Evolutionary conservation across 2,888 invertebrate species (phyloP).

Genomic region (Nematopogon swammerdamellus): DNA sequence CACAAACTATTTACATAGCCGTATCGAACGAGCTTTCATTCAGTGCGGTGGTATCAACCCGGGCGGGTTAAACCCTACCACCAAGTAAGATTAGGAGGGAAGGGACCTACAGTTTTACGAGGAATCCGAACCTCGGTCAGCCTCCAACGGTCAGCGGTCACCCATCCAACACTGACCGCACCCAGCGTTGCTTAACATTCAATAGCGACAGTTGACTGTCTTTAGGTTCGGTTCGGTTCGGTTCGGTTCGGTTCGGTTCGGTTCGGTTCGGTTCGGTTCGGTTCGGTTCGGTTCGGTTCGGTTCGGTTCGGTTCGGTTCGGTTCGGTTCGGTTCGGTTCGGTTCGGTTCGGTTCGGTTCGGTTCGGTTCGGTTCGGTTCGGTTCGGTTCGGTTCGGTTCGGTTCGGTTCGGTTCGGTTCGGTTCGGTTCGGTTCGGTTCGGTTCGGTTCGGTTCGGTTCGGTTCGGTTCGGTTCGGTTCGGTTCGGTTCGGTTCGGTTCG

Average conservation of each 20-base stretch:
- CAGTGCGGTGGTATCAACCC: too few relatives aligned
- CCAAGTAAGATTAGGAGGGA: too few relatives aligned
- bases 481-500: conserved; percentile 4
- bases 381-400: conserved; percentile 3
- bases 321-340: conserved; percentile 3
- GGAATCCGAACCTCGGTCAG: too few relatives aligned
- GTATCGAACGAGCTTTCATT: too few relatives aligned
- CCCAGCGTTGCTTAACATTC: too few relatives aligned
- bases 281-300: conserved; percentile 4
- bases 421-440: conserved; percentile 4
- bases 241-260: conserved; percentile 4
- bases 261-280: conserved; percentile 4
- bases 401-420: conserved; percentile 4
- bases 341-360: conserved; percentile 4
- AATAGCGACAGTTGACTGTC: too few relatives aligned
- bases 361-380: conserved; percentile 4
- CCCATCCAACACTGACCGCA: too few relatives aligned
- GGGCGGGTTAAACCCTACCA: too few relatives aligned
- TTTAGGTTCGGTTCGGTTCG: conserved; percentile 5
- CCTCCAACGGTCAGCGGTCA: too few relatives aligned
- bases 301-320: conserved; percentile 3
- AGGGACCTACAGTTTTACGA: too few relatives aligned
- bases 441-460: conserved; percentile 4
- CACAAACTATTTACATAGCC: too few relatives aligned
- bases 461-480: conserved; percentile 4